Conservation (phyloP, 2,888 invertebrate species). For the Holacanthella duospinosa region DNA sequence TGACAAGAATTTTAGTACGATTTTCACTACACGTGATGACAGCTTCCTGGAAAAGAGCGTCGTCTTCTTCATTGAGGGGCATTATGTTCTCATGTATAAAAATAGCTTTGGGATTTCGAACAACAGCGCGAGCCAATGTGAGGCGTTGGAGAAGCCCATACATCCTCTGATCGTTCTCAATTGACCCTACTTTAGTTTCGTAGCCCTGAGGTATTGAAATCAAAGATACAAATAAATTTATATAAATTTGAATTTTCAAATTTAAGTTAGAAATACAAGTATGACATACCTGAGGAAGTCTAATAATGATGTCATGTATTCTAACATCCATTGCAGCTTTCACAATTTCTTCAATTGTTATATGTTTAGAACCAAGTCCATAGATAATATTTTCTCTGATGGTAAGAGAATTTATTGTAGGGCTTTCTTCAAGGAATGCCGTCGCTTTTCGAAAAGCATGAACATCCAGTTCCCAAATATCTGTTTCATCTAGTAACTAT, state of each 20-base stretch:
- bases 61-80: constrained; percentile 11
- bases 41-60: constrained; percentile 13
- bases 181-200: not conserved
- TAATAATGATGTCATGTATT: constrained; percentile 17
- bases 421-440: constrained; percentile 15
- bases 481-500: constrained; percentile 2
- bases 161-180: constrained; percentile 9
- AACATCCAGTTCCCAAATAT: not conserved
- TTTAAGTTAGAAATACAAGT: not conserved
- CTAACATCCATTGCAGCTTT: constrained; percentile 18
- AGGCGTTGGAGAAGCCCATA: constrained; percentile 24
- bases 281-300: constrained; percentile 7
- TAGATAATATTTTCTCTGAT: constrained; percentile 20
- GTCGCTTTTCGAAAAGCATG: constrained; percentile 2
- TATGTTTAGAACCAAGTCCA: not conserved
- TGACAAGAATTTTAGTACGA: constrained; percentile 21
- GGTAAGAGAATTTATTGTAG: constrained; percentile 13
- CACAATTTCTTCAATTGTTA: constrained; percentile 9
- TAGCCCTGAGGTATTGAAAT: constrained; percentile 19
- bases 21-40: constrained; percentile 14
- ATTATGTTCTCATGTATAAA: constrained; percentile 21
- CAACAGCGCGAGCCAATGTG: constrained; percentile 17
- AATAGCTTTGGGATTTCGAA: constrained; percentile 23
- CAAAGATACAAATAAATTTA: too few species aligned
- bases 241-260: too few species aligned